These are phyloP conservation scores for Andrena dorsata DNA, from an alignment of 2,888 invertebrate species.

Conservation along the genomic window DNA sequence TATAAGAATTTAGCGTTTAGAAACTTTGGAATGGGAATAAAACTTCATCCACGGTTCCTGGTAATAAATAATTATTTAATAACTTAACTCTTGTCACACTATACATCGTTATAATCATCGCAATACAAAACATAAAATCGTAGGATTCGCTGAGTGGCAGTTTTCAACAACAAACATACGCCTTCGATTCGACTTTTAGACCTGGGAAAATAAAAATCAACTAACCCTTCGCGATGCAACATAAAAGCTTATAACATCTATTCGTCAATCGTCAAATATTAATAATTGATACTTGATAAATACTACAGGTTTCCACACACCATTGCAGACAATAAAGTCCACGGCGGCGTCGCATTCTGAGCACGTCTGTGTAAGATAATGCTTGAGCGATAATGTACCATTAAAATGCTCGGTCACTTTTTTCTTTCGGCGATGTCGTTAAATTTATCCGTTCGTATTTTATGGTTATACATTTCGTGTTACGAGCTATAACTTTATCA, in stretches of 20 bases:
- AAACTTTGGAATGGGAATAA: not conserved
- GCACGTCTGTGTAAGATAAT: too few species aligned
- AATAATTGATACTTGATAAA: not conserved
- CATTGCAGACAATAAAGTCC: not conserved
- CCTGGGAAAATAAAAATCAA: constrained; percentile 41
- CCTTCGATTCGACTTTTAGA: constrained; percentile 30
- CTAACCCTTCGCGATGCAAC: constrained; percentile 47
- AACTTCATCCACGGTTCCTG: constrained; percentile 39
- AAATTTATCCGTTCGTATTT: not conserved
- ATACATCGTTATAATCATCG: constrained; percentile 72
- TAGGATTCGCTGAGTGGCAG: constrained; percentile 56
- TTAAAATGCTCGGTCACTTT: not conserved
- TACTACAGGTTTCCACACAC: not conserved
- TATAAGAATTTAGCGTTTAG: not conserved
- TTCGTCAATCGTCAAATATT: constrained; percentile 10
- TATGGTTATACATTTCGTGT: not conserved
- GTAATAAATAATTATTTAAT: constrained; percentile 83
- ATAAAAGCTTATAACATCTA: constrained; percentile 2
- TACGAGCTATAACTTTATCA: not conserved
- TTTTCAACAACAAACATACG: constrained; percentile 53
- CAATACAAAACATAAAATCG: constrained; percentile 75
- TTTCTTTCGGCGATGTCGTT: not conserved
- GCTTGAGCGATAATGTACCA: too few species aligned
- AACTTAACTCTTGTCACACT: constrained; percentile 80
- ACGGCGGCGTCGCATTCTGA: not conserved